Evolutionary conservation across 2,797 vertebrate genomes (phyloP), one percentile per base, ranked within the genome.

Genomic region (Gymnocypris eckloni): DNA sequence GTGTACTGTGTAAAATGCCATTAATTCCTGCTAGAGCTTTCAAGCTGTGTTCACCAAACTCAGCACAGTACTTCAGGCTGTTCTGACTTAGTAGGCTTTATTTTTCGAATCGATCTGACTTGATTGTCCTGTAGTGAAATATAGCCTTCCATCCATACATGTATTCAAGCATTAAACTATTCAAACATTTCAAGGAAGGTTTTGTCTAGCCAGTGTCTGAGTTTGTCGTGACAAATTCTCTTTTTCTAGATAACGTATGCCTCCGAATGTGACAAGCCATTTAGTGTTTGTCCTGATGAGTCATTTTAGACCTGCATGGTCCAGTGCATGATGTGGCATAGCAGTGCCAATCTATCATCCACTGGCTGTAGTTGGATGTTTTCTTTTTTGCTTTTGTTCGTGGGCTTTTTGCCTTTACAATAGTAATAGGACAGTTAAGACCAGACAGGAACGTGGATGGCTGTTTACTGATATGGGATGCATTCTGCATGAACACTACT

Each of bases 291-390:
- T 78, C 15, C 85, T 81, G n/a, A 85, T 83, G 72, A 82, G 72
- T 87, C 79, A 79, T 89, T 84, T 73, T 45, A 81, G 41, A 79
- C 81, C 82, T 81, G 75, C 78, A 59, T 59, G 83, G 48, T 78
- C 45, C n/a, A 78, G 48, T 78, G 83, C 48, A 71, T 79, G 50
- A 45, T 78, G 41, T 82, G 59, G 22, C 52, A 84, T 70, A 69
- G 82, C 66, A 83, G 33, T 87, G 50, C 22, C 67, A 84, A 84
- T 86, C 52, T 82, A 41, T 81, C 33, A 45, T 85, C 45, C 52
- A 28, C 56, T 71, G 79, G 4, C 39, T n/a, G 67, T 48, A 64
- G 11, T 16, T 78, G 52, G 48, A 85, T 70, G 3, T 67, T 76
- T 50, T 67, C 28, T 50, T 48, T 37, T 15, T 8, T 67, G n/a